Evolutionary conservation across 2,888 invertebrate species (phyloP), one percentile per base, ranked within the genome.

Genomic region (Nezara viridula): DNA sequence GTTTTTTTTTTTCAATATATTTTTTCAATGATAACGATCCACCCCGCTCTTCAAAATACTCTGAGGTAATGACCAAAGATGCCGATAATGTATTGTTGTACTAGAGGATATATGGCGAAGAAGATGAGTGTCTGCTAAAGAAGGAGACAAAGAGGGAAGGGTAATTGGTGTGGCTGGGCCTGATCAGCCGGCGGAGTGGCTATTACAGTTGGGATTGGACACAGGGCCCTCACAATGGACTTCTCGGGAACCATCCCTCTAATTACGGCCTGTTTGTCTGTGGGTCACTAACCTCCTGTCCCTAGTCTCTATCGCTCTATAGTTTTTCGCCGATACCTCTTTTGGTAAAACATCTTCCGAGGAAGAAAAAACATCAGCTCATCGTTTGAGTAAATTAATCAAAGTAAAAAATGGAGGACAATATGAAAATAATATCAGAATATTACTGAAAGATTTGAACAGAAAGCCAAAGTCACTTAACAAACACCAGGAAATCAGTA

Each of bases 201-300:
- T 81, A 81, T 81, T 81, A 81, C 44, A 81, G 81, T 47, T 14
- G 81, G 44, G 81, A 81, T 81, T 81, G 81, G 81, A 81, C 81
- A 81, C 81, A 81, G 44, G n/a, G 3, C 44, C 9, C 44, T 40
- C 77, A 81, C 81, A 81, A 81, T 81, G 81, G 81, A 14, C 81
- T 81, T 81, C 81, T 81, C 81, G 44, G 81, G 81, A 81, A 44
- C 24, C n/a, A 47, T 40, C 21, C 21, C n/a, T 40, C 81, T 81
- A 81, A 81, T 81, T 81, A 81, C 44, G 81, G 81, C n/a, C 44
- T 47, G 81, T 44, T 40, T 81, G 81, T 81, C 81, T 81, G 44
- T 81, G 81, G 81, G 81, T 81, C 81, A 81, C 19, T 44, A 40
- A 81, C 81, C 81, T 47, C 81, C 44, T 81, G 44, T 44, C 77